phyloP scores from a whole-genome alignment of 2,888 invertebrate species.

The Troides aeacus region DNA sequence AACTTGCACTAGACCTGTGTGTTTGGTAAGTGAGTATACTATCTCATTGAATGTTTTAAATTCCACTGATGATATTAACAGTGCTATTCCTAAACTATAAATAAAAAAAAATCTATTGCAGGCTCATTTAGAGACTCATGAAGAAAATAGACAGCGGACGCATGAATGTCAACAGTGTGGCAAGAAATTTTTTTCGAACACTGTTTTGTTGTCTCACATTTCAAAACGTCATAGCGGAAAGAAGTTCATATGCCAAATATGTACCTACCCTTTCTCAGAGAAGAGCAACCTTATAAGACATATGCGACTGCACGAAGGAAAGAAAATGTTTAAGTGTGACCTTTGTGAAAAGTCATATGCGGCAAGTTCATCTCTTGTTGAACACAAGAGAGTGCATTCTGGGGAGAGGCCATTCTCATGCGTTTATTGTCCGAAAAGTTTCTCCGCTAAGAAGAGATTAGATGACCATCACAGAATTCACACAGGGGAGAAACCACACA shows the following conservation, averaged over 20 bases:
- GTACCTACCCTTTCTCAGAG: conserved; percentile 64
- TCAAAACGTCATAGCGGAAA: conserved; percentile 56
- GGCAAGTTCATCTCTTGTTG: conserved; percentile 52
- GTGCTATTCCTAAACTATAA: no score
- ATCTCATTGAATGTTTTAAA: no score
- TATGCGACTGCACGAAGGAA: conserved; percentile 63
- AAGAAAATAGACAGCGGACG: conserved; percentile 57
- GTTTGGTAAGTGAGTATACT: no score
- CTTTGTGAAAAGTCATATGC: conserved; percentile 64
- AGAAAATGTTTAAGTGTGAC: conserved; percentile 62
- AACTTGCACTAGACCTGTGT: no score
- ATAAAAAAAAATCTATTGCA: conserved; percentile 34
- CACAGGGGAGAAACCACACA: conserved; percentile 69
- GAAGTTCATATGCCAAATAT: conserved; percentile 65
- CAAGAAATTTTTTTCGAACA: conserved; percentile 66
- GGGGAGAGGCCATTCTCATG: conserved; percentile 66
- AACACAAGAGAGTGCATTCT: conserved; percentile 70
- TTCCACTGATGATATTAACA: no score
- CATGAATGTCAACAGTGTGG: conserved; percentile 70
- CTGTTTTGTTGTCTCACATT: conserved; percentile 54
- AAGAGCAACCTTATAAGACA: conserved; percentile 68
- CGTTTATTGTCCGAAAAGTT: conserved; percentile 59
- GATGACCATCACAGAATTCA: conserved; percentile 67
- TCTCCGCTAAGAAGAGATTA: conserved; percentile 60
- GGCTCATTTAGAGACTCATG: conserved; percentile 68